phyloP scores from a whole-genome alignment of 2,888 invertebrate species.

The Eustalomyia histrio region DNA sequence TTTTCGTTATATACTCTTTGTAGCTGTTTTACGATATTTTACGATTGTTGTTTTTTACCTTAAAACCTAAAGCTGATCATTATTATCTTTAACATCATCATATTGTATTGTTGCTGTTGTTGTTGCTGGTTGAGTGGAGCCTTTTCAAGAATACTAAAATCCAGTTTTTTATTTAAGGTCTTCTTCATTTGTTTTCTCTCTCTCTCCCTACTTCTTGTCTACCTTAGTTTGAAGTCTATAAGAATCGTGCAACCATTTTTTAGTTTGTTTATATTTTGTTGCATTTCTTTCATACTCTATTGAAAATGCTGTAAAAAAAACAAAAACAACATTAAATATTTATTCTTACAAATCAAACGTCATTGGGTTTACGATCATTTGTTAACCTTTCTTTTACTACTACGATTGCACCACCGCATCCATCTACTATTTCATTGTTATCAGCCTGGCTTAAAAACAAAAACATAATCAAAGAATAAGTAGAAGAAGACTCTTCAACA shows the following conservation, averaged over 20 bases:
- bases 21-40: not conserved
- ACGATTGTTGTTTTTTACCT: not conserved
- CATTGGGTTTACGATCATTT: slow-evolving; percentile 52
- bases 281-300: slow-evolving; percentile 24
- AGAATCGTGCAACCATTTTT: slow-evolving; percentile 52
- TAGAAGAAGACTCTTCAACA: slow-evolving; percentile 20
- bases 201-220: not conserved
- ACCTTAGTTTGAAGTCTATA: not conserved
- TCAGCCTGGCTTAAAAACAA: slow-evolving; percentile 11
- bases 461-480: not conserved
- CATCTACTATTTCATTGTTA: not conserved
- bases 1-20: slow-evolving; percentile 19
- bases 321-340: slow-evolving; percentile 1
- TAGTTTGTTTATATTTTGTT: slow-evolving; percentile 40
- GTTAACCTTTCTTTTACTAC: slow-evolving; percentile 10
- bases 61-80: slow-evolving; percentile 7
- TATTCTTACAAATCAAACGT: slow-evolving; percentile 50
- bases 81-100: slow-evolving; percentile 13
- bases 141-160: not conserved
- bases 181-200: not conserved
- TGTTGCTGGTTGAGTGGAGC: not conserved
- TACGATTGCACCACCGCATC: no score
- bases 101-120: no score
- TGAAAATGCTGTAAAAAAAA: not conserved
- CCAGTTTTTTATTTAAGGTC: not conserved